These are phyloP conservation scores for Tamias sibiricus DNA, from an alignment of 2,113 vertebrate genomes.

Conservation along the genomic window DNA sequence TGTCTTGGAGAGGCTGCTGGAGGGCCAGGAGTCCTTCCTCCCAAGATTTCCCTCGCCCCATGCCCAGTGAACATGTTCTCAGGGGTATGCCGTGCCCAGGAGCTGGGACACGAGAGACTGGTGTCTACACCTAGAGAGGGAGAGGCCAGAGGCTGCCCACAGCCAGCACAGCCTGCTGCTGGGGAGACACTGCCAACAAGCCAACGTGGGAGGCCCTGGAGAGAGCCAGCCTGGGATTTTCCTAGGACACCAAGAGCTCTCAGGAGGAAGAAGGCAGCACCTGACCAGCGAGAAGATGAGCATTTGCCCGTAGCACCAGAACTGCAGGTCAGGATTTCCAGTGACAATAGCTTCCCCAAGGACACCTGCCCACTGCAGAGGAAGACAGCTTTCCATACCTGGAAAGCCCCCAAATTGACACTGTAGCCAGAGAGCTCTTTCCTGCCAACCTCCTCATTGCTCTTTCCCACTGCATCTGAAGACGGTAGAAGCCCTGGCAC, in stretches of 20 bases:
- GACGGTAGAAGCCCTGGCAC: no score
- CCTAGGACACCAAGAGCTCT: neutral
- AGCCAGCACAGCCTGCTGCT: neutral
- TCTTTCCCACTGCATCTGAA: neutral
- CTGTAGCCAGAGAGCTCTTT: neutral
- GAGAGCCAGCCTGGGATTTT: neutral
- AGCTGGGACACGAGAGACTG: neutral
- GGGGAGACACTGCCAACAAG: neutral
- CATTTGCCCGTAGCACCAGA: neutral
- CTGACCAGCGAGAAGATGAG: neutral
- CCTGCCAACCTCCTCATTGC: neutral
- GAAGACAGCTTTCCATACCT: neutral
- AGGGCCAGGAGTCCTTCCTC: no score
- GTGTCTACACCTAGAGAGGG: neutral
- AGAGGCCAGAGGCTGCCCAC: neutral
- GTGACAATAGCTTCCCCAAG: neutral
- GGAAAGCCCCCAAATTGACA: no score
- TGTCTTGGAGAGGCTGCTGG: neutral
- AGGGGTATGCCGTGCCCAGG: rapidly evolving
- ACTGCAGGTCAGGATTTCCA: neutral
- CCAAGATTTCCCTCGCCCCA: neutral
- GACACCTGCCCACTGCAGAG: neutral
- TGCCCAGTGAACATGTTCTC: neutral
- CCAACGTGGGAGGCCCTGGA: rapidly evolving
- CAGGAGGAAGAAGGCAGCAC: neutral